A percentile compares a stretch with the other conserved stretches of the same genome.
phyloP scores from a whole-genome alignment of 2,888 invertebrate genomes.

The Eristalis intricaria region DNA sequence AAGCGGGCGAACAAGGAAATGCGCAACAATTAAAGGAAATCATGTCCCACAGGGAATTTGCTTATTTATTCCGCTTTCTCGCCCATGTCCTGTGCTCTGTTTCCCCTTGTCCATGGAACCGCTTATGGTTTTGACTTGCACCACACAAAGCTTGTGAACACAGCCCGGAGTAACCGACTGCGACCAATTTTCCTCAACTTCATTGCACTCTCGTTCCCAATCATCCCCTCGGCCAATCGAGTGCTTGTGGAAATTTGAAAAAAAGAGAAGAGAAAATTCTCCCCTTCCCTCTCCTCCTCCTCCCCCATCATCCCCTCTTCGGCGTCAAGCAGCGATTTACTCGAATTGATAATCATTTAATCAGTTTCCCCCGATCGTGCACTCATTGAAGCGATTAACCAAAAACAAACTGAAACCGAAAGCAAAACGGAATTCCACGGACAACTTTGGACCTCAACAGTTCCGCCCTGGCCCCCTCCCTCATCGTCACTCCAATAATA shows the following conservation, averaged over 20 bases:
- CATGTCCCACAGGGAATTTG: slow-evolving; percentile 17
- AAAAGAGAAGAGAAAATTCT: neutral
- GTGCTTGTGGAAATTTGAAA: too few relatives aligned
- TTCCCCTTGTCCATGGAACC: neutral
- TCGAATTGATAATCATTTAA: slow-evolving; percentile 39
- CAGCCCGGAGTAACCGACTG: too few relatives aligned
- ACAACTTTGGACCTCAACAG: slow-evolving; percentile 20
- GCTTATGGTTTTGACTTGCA: too few relatives aligned
- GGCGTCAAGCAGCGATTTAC: slow-evolving; percentile 9
- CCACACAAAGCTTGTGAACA: too few relatives aligned
- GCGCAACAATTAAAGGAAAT: slow-evolving; percentile 15
- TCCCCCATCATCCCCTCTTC: neutral
- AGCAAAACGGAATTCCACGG: slow-evolving; percentile 8
- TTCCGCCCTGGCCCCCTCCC: neutral
- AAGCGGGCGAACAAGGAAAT: neutral
- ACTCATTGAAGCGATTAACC: slow-evolving; percentile 36
- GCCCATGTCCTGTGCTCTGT: neutral
- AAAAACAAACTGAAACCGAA: slow-evolving; percentile 40
- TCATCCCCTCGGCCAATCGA: too few relatives aligned
- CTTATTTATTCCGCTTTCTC: neutral
- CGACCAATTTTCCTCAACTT: too few relatives aligned
- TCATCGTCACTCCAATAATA: neutral
- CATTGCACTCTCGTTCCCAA: too few relatives aligned
- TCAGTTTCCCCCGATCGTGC: slow-evolving; percentile 38
- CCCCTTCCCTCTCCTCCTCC: neutral